A percentile compares a stretch with the other conserved stretches of the same genome.
These are phyloP conservation scores for Aphelinus certus DNA, from an alignment of 1,140 invertebrate genomes.

Conservation along the genomic window DNA sequence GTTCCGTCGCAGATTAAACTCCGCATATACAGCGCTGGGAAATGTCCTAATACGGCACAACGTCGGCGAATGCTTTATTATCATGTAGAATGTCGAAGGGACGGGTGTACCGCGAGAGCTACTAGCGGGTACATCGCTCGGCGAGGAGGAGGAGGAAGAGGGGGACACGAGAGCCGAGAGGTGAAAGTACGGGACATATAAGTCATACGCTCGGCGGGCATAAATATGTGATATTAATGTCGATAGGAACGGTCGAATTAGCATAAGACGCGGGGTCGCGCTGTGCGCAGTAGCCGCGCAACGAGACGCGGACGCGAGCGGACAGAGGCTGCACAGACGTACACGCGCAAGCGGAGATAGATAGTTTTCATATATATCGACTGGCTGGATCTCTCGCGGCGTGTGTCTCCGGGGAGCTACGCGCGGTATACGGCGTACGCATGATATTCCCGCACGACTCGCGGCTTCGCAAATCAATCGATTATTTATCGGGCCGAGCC, in stretches of 20 bases:
- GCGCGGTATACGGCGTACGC: conserved; percentile 2
- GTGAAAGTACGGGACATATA: conserved; percentile 49
- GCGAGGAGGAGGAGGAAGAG: conserved; percentile 2
- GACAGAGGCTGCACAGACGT: background rate
- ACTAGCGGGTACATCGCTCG: background rate
- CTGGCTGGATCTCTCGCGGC: conserved; percentile 27
- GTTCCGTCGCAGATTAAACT: no score
- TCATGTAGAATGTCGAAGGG: no score
- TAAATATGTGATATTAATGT: conserved; percentile 55
- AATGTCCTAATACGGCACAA: no score
- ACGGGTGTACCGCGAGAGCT: no score
- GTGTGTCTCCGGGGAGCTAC: conserved; percentile 6
- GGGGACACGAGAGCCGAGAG: conserved; percentile 9
- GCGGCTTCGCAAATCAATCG: conserved; percentile 37
- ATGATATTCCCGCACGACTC: conserved; percentile 24
- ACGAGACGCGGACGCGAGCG: background rate
- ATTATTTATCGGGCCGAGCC: conserved; percentile 30
- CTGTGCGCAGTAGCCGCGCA: background rate
- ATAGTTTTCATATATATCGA: conserved; percentile 29
- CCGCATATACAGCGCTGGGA: no score
- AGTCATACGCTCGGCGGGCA: conserved; percentile 46
- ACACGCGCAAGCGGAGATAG: background rate
- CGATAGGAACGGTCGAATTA: conserved; percentile 47
- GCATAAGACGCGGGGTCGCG: conserved; percentile 43
- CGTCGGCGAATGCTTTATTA: no score